A percentile compares a stretch with the other conserved stretches of the same genome.
Evolutionary conservation across 2,113 vertebrate species (phyloP).

Genomic region (Sylvilagus bachmani): DNA sequence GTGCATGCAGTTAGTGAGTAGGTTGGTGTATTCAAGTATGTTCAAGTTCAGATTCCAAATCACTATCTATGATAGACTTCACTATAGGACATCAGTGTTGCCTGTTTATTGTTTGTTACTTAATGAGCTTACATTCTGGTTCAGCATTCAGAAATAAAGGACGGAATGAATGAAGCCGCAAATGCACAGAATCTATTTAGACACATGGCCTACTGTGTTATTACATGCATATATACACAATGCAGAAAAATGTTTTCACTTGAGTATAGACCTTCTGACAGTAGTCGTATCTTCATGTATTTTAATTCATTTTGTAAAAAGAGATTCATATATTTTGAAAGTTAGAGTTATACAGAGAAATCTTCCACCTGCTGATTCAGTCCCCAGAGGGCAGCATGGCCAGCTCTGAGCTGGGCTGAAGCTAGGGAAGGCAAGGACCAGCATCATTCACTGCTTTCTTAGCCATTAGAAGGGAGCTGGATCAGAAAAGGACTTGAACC

Average conservation of each 20-base stretch:
- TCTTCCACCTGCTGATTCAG: too few relatives aligned
- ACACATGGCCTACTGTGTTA: accelerated
- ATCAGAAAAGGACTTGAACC: too few relatives aligned
- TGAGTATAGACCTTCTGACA: background rate
- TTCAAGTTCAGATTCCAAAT: background rate
- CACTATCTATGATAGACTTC: background rate
- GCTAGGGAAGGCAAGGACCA: too few relatives aligned
- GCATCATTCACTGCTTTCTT: too few relatives aligned
- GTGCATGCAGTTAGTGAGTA: accelerated
- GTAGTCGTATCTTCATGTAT: background rate
- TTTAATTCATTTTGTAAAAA: too few relatives aligned
- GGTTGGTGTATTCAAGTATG: background rate
- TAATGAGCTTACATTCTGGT: background rate
- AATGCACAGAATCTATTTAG: background rate
- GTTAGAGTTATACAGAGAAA: too few relatives aligned
- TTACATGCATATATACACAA: background rate
- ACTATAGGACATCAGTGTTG: background rate
- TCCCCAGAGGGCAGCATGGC: too few relatives aligned
- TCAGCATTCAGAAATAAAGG: background rate
- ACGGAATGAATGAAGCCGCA: background rate
- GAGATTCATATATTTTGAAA: too few relatives aligned
- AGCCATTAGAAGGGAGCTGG: too few relatives aligned
- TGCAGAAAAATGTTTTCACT: background rate
- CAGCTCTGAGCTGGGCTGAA: too few relatives aligned
- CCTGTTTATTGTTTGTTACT: background rate